Base-by-base conservation (phyloP, 2,888 invertebrate genomes). In the Sturmia bella region DNA sequence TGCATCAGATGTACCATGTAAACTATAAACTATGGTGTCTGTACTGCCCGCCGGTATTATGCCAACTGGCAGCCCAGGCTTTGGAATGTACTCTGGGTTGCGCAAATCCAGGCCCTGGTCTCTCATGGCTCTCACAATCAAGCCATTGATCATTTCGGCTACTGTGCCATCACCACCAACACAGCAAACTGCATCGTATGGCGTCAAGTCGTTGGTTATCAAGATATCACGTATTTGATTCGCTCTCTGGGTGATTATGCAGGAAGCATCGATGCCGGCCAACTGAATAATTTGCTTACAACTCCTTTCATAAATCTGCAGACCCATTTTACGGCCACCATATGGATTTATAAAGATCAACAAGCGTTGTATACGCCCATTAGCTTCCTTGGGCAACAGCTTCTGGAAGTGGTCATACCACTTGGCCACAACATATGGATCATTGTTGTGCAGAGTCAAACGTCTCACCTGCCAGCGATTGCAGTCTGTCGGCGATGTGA, bases 131-230 rank as follows among this genome's bases (percentile, higher is more conserved):
- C 95, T 95, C 92, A 92, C 76, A 91, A 92, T 80, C 3, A 96
- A 89, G 0, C 96, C 96, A 88, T 96, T 95, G 84, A 94, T 93
- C 32, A 96, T 92, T 91, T 97, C 97, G 7, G 95, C 94, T 85
- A 96, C 95, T 52, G 96, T 96, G 0, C 97, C 97, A 90, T 97
- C 97, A 0, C 97, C 97, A 0, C 97, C 97, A 9, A 97, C 95
- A 89, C 95, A 95, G 17, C 95, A 94, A 19, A 96, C 92, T 0
- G 95, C 95, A 91, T 94, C 93, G 84, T 92, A 93, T 84, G 91
- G 91, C 82, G 94, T 93, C 80, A 94, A 89, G 86, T 92, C 92
- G 74, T 92, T 92, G 73, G 91, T 92, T 61, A 96, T 89, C 2
- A 91, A 85, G 21, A 93, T 93, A 87, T 96, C 96, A 41, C 93